Base-by-base conservation (phyloP, 2,797 vertebrate genomes). In the Zalophus californianus region DNA sequence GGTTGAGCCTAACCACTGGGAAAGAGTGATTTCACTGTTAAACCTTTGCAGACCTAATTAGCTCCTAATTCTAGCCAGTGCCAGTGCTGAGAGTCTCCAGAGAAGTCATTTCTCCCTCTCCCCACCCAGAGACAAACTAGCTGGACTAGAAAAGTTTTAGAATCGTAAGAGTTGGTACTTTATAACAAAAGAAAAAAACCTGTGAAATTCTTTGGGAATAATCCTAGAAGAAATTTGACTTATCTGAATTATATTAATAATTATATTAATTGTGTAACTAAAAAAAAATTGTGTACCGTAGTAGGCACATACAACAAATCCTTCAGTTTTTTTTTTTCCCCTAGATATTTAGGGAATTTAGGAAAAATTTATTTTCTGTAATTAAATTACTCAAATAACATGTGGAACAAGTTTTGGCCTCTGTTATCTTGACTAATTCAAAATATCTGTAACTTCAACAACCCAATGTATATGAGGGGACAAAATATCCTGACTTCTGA, bases 21-120 rank as follows among this genome's bases (percentile, higher is more conserved):
- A 54, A 95, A 94, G 62, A 96, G 44, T 44, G 23, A 93, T 86
- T 95, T 94, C 2, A 56, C 73, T 52, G 10, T 68, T 92, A 83
- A 86, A 95, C 58, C 94, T 83, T 85, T 85, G 35, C 41, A 88
- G 52, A 77, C 72, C 72, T 83, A 96, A 96, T 95, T 97, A 91
- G 90, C 29, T 94, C 44, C 50, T 86, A 15, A 54, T 96, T 85
- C 62, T 70, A 91, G 25, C 54, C 75, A 86, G 70, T 84, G 50
- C 13, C 2, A 25, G 3, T 21, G 29, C 7, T 56, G 7, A 91
- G 23, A 52, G 12, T 56, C 54, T 94, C 15, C 4, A 16, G 48
- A 82, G 77, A 15, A 93, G 23, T 0, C 4, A 29, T 64, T 68
- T 35, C 18, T 21, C 35, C 68, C 21, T 48, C 16, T 11, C 15